These are phyloP conservation scores for Sphaeridia pumilis DNA, from an alignment of 2,888 invertebrate genomes.

Conservation along the genomic window DNA sequence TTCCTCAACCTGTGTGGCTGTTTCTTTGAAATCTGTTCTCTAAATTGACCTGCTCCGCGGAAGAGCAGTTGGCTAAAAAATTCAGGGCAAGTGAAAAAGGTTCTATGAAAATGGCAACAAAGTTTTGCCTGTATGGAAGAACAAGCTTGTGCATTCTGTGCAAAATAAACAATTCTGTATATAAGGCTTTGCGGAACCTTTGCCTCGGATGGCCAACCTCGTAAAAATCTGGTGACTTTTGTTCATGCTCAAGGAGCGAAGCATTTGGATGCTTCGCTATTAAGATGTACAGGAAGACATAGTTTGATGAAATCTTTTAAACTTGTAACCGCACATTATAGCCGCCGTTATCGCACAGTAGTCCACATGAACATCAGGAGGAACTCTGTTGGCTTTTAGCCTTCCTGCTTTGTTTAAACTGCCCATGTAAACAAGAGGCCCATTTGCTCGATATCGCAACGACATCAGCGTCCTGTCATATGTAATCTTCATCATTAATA, in stretches of 20 bases:
- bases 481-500: no score
- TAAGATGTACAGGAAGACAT: constrained; percentile 1
- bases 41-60: no score
- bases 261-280: not conserved
- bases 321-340: not conserved
- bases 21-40: no score
- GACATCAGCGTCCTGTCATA: no score
- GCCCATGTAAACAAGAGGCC: no score
- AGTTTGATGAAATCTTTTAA: not conserved
- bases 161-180: no score
- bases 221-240: not conserved
- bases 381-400: not conserved
- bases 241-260: constrained; percentile 1
- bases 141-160: no score
- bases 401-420: not conserved
- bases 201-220: not conserved
- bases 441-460: no score
- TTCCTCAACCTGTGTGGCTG: no score
- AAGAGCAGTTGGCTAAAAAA: no score
- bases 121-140: no score
- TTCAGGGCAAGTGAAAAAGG: no score
- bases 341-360: not conserved
- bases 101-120: not conserved
- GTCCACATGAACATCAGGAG: not conserved
- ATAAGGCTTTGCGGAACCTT: constrained; percentile 2